Base-by-base conservation (phyloP, 2,797 vertebrate genomes). In the Adrianichthys oophorus region DNA sequence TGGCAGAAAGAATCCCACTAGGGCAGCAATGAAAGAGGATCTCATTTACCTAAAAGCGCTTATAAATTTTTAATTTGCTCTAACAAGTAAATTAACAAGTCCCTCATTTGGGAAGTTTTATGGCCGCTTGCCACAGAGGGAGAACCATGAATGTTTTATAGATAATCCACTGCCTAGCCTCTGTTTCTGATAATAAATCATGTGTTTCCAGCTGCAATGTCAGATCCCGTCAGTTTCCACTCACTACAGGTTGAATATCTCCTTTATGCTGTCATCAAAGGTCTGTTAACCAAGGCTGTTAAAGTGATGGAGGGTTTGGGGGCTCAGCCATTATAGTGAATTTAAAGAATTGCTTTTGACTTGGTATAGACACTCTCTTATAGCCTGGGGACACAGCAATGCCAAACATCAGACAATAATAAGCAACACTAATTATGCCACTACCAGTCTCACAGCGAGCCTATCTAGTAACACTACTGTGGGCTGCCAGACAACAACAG, bases 31-130 rank as follows among this genome's bases (percentile, higher is more conserved):
- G 93, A 98, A 96, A 96, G 95, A 95, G 93, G 94, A 98, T 96
- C 96, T 97, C 94, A 98, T 98, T 98, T 98, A 98, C 95, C 96
- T 98, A 98, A 98, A 98, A 98, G 95, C 93, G 79, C 94, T 97
- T 96, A 96, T 98, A 97, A 94, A 98, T 98, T 96, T 97, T 98
- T 98, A 98, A 98, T 98, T 98, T 98, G 95, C 95, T 98, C 98
- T 98, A 98, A 98, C 97, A 98, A 98, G 95, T 98, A 98, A 98
- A 98, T 98, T 98, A 98, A 98, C 97, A 98, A 98, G 96, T 98
- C 95, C 94, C 97, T 98, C 94, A 97, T 97, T 98, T 96, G 93
- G 93, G 94, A 97, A 96, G 95, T 98, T 98, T 98, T 98, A 98
- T 94, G 94, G 95, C 92, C 90, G 91, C 93, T 92, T 92, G 94